Conservation (phyloP, 2,888 invertebrate species). For the Cantharis rufa region DNA sequence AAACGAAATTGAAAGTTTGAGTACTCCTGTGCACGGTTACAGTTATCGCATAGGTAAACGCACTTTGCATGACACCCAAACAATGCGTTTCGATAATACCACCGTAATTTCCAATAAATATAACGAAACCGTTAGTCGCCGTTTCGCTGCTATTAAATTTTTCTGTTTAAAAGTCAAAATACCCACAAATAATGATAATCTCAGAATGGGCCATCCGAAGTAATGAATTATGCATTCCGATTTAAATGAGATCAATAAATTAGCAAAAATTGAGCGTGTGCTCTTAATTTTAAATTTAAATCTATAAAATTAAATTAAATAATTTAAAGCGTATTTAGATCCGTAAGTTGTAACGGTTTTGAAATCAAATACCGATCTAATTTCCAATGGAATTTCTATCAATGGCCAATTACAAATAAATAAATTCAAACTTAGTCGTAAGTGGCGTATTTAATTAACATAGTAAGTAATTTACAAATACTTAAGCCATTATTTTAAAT, state of each 20-base stretch:
- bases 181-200: neutral
- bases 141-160: neutral
- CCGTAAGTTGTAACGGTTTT: slow-evolving; percentile 1
- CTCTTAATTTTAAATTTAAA: slow-evolving; percentile 1
- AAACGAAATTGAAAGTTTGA: neutral
- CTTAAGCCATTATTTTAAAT: neutral
- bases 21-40: neutral
- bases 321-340: neutral
- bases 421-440: neutral
- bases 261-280: slow-evolving; percentile 3
- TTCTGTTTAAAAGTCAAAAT: neutral
- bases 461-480: neutral
- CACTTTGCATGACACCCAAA: neutral
- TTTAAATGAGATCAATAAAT: neutral
- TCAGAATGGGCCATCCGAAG: neutral
- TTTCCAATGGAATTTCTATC: neutral
- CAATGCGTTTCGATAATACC: neutral
- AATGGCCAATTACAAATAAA: slow-evolving; percentile 1
- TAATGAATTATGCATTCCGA: neutral
- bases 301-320: neutral
- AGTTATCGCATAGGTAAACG: neutral
- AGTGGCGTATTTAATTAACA: neutral
- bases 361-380: slow-evolving; percentile 3
- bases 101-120: neutral
- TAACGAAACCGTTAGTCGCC: neutral